Evolutionary conservation across 2,113 vertebrate species (phyloP).

Genomic region (Cettia cetti): DNA sequence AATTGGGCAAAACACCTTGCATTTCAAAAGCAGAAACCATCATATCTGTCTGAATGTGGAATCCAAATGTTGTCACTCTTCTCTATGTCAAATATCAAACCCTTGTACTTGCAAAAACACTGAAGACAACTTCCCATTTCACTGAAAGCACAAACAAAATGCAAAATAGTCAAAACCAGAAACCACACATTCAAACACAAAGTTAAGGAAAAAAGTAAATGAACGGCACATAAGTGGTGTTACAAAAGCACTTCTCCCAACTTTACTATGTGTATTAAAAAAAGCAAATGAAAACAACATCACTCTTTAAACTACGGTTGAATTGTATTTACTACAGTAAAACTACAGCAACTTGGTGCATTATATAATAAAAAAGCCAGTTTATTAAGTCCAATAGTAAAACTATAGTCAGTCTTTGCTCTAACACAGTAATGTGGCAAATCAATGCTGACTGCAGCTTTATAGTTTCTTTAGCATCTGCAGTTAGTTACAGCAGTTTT

Average conservation of each 20-base stretch:
- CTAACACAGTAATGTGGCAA: conserved; percentile 13
- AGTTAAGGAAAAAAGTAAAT: not conserved
- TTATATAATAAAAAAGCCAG: conserved; percentile 62
- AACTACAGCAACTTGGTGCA: conserved; percentile 58
- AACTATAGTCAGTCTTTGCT: conserved; percentile 33
- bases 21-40: not conserved
- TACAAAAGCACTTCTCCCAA: not conserved
- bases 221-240: not conserved
- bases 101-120: not conserved
- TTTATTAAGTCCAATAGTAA: conserved; percentile 73
- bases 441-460: conserved; percentile 13
- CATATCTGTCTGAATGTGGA: not conserved
- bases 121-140: not conserved
- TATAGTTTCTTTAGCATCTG: conserved; percentile 73
- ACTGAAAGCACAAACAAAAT: not conserved
- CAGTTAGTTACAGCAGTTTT: conserved; percentile 71
- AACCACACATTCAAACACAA: not conserved
- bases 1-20: not conserved
- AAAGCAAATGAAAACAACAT: not conserved
- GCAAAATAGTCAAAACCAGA: not conserved
- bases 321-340: conserved; percentile 51
- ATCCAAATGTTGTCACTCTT: not conserved
- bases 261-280: not conserved
- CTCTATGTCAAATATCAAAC: not conserved
- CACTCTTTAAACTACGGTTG: conserved; percentile 21